Conservation (phyloP, 2,113 vertebrate species). For the Craseonycteris thonglongyai region DNA sequence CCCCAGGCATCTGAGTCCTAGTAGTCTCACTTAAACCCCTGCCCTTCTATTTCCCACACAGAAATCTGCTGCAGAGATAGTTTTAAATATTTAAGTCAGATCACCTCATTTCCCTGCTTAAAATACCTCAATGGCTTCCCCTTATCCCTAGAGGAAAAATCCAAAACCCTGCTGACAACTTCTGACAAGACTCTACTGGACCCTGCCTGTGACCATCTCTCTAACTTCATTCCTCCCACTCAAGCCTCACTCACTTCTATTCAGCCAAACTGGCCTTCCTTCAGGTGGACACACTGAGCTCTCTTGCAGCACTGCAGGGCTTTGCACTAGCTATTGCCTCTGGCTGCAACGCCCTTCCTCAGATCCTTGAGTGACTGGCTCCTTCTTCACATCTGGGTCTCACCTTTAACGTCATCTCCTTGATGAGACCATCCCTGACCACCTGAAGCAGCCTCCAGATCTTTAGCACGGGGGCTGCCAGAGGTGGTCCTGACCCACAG, state of each 20-base stretch:
- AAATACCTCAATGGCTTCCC: neutral
- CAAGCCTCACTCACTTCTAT: rapidly evolving
- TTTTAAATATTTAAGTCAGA: neutral
- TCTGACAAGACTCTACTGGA: neutral
- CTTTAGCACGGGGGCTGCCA: neutral
- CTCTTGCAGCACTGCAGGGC: neutral
- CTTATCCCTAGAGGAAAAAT: neutral
- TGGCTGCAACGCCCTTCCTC: neutral
- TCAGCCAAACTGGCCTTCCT: neutral
- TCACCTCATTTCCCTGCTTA: neutral
- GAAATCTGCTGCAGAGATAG: neutral
- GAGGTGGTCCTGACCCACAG: neutral
- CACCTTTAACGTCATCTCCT: too few species aligned
- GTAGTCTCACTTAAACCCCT: neutral
- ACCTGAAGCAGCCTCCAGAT: neutral
- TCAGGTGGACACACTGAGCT: neutral
- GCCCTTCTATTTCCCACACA: neutral
- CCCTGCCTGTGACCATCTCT: neutral
- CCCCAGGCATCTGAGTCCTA: neutral
- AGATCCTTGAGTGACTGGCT: neutral
- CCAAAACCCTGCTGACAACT: rapidly evolving
- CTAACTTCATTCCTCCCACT: too few species aligned
- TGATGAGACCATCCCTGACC: neutral
- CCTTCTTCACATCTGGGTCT: neutral
- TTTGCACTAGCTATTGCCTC: neutral